These are phyloP conservation scores for Drosophila leontia DNA, from an alignment of 1,140 invertebrate genomes.

Conservation along the genomic window DNA sequence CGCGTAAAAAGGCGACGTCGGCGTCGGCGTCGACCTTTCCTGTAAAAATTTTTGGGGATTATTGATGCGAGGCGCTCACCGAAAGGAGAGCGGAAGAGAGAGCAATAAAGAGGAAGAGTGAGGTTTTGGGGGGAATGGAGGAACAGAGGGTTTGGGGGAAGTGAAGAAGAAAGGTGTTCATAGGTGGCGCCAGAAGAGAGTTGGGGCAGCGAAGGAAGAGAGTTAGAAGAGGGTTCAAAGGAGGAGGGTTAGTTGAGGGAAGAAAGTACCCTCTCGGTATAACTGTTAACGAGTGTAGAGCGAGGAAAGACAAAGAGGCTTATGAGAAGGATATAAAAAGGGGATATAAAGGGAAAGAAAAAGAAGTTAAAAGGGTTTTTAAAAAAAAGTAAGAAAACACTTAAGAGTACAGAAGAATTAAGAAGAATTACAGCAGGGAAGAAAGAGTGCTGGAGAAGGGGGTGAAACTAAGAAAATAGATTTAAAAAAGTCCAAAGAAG, in stretches of 20 bases:
- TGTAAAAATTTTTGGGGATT: conserved; percentile 72
- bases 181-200: conserved; percentile 4
- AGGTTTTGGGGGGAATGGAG: neutral
- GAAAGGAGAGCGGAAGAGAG: conserved; percentile 14
- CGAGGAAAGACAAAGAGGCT: neutral
- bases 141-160: neutral
- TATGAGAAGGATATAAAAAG: neutral
- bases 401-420: no score
- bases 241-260: neutral
- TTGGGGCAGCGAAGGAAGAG: conserved; percentile 5
- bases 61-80: conserved; percentile 55
- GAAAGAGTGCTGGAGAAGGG: neutral
- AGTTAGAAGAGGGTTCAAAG: neutral
- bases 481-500: neutral
- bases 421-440: neutral
- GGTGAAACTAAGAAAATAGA: neutral
- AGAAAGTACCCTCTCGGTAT: conserved; percentile 4
- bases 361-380: no score
- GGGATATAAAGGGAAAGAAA: neutral
- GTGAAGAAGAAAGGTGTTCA: conserved; percentile 1
- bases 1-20: conserved; percentile 74
- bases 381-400: neutral
- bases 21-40: conserved; percentile 65
- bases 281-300: conserved; percentile 4
- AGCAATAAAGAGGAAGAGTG: neutral